phyloP scores from a whole-genome alignment of 1,140 invertebrate species.

The Rhizoglyphus robini region DNA sequence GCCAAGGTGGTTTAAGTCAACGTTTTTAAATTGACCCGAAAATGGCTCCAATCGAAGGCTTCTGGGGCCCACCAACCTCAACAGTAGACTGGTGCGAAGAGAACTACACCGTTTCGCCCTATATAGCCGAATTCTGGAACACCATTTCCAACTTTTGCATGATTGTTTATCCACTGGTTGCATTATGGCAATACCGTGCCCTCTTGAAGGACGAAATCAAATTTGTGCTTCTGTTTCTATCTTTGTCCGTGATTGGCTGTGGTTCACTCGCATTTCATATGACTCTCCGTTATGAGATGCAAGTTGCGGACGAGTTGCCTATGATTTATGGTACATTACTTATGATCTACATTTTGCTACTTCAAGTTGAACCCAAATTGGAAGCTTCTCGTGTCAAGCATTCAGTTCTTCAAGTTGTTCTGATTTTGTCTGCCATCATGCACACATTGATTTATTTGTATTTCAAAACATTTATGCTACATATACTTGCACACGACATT shows the following conservation, averaged over 20 bases:
- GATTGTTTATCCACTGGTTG: slow-evolving; percentile 36
- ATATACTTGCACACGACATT: slow-evolving; percentile 24
- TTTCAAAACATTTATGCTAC: slow-evolving; percentile 25
- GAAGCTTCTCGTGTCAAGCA: not conserved
- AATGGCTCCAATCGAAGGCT: slow-evolving; percentile 27
- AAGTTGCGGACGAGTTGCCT: slow-evolving; percentile 37
- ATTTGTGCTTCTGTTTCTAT: slow-evolving; percentile 20
- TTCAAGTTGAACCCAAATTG: slow-evolving; percentile 12
- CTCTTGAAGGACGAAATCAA: slow-evolving; percentile 29
- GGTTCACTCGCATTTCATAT: slow-evolving; percentile 40
- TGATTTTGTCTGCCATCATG: slow-evolving; percentile 23
- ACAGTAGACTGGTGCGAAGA: slow-evolving; percentile 41
- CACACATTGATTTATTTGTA: slow-evolving; percentile 21
- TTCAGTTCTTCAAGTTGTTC: not conserved
- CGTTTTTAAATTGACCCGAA: too few relatives aligned
- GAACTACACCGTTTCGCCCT: slow-evolving; percentile 33
- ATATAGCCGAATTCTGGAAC: slow-evolving; percentile 31
- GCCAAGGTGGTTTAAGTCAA: too few relatives aligned
- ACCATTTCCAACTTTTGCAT: slow-evolving; percentile 38
- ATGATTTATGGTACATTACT: slow-evolving; percentile 34
- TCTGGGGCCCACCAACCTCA: slow-evolving; percentile 37
- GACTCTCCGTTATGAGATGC: slow-evolving; percentile 38
- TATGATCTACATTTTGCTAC: slow-evolving; percentile 29
- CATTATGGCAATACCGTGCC: slow-evolving; percentile 29
- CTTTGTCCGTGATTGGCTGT: slow-evolving; percentile 34